Evolutionary conservation across 1,140 invertebrate species (phyloP).

Genomic region (Drosophila ananassae): DNA sequence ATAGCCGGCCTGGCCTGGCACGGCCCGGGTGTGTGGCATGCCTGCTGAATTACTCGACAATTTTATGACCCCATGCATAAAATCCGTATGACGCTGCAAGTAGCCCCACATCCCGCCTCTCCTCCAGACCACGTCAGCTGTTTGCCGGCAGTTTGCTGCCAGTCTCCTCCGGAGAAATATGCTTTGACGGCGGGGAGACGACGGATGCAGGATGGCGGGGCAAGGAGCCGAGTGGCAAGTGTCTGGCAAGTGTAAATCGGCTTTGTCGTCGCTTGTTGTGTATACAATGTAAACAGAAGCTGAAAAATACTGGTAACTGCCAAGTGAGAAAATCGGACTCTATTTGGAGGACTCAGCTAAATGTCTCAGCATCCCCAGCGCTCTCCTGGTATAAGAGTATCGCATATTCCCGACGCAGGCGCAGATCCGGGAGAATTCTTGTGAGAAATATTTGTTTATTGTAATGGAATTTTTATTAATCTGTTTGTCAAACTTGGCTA

Average conservation of each 20-base stretch:
- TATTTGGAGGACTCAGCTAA: constrained; percentile 1
- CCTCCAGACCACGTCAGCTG: constrained; percentile 63
- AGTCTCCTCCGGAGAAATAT: constrained; percentile 12
- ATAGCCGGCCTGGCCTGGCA: constrained; percentile 17
- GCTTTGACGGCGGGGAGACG: neutral
- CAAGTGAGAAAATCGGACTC: constrained; percentile 19
- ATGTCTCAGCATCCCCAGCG: constrained; percentile 22
- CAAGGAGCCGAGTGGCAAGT: constrained; percentile 39
- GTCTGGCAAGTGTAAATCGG: constrained; percentile 56
- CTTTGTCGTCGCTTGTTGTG: constrained; percentile 54
- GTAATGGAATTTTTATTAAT: constrained; percentile 55
- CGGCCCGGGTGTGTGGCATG: constrained; percentile 14
- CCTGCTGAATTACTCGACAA: constrained; percentile 57
- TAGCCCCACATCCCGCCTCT: constrained; percentile 11
- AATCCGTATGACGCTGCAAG: constrained; percentile 65
- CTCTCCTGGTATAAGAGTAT: constrained; percentile 49
- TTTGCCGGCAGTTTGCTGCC: constrained; percentile 33
- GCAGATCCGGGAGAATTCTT: constrained; percentile 4
- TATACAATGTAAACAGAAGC: constrained; percentile 64
- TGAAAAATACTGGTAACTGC: constrained; percentile 54
- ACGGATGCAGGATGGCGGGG: constrained; percentile 8
- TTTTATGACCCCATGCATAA: constrained; percentile 65
- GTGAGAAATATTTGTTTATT: constrained; percentile 50
- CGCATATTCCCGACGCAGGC: constrained; percentile 38
- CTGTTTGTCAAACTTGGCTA: constrained; percentile 35